These are phyloP conservation scores for Epizoanthus illoricatus DNA, from an alignment of 92 coral and sea anemone genomes.

Conservation along the genomic window DNA sequence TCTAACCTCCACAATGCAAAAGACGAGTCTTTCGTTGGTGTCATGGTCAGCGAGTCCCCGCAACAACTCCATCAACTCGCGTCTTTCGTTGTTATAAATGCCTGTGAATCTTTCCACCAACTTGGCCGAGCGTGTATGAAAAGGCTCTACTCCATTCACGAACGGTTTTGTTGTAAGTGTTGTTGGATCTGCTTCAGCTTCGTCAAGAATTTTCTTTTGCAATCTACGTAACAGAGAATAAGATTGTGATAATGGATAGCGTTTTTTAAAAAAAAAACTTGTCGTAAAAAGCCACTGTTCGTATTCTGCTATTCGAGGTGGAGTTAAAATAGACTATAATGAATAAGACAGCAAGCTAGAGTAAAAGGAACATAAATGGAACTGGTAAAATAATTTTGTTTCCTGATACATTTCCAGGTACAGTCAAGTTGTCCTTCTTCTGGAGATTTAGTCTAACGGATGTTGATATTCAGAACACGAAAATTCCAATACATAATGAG, in stretches of 20 bases:
- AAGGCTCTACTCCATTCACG: slow-evolving; percentile 31
- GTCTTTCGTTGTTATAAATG: slow-evolving; percentile 66
- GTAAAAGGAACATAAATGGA: too few species aligned
- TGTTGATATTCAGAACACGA: too few species aligned
- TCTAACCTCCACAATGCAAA: slow-evolving; percentile 70
- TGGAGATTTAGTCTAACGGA: too few species aligned
- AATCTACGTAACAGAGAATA: slow-evolving; percentile 38
- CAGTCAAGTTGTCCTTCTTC: too few species aligned
- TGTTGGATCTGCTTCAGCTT: slow-evolving; percentile 48
- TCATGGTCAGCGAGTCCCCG: slow-evolving; percentile 61
- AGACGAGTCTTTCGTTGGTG: slow-evolving; percentile 65
- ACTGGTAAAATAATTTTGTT: too few species aligned
- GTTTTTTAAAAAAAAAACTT: too few species aligned
- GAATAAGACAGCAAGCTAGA: too few species aligned
- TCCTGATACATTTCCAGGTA: too few species aligned
- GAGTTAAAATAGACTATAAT: slow-evolving; percentile 14
- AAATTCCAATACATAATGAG: too few species aligned
- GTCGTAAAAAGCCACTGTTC: too few species aligned
- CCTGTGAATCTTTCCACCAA: slow-evolving; percentile 68
- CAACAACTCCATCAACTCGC: slow-evolving; percentile 57
- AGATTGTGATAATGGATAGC: too few species aligned
- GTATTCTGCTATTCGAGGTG: not conserved
- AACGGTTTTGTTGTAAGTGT: slow-evolving; percentile 59
- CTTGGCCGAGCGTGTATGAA: slow-evolving; percentile 55
- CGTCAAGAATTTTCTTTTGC: slow-evolving; percentile 63